Evolutionary conservation across 2,113 vertebrate genomes (phyloP).

Genomic region (Thermophis baileyi): DNA sequence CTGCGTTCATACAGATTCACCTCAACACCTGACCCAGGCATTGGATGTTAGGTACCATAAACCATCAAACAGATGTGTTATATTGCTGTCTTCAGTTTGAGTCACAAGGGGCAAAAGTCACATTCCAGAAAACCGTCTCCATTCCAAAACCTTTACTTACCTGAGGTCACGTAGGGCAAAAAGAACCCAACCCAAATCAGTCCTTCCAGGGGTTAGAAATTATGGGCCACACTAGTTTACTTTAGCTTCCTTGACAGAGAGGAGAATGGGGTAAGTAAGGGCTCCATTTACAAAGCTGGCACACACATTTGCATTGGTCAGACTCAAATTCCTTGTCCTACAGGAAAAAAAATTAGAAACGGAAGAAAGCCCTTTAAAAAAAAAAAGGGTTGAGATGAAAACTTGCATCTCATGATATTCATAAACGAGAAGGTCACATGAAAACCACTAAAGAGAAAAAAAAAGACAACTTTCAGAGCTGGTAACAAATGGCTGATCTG

Average conservation of each 20-base stretch:
- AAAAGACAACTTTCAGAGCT: background rate
- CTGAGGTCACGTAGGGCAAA: no score
- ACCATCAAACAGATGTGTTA: background rate
- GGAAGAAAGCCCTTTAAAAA: background rate
- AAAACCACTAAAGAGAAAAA: background rate
- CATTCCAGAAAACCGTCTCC: background rate
- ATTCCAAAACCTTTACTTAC: background rate
- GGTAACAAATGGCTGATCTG: background rate
- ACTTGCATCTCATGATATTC: background rate
- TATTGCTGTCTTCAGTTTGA: background rate
- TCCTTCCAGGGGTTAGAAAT: background rate
- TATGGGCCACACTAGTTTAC: background rate
- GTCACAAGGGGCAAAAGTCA: background rate
- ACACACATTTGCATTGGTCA: background rate
- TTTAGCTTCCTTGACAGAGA: background rate
- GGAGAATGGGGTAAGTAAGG: background rate
- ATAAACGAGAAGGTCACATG: background rate
- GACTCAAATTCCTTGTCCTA: background rate
- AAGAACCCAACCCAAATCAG: background rate
- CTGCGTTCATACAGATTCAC: background rate
- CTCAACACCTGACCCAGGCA: background rate
- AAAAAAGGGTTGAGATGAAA: background rate
- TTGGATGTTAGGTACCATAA: background rate
- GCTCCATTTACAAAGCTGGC: background rate
- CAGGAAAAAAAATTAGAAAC: background rate